Conservation (phyloP, 2,888 invertebrate species). For the Drosophila paramelanica region DNA sequence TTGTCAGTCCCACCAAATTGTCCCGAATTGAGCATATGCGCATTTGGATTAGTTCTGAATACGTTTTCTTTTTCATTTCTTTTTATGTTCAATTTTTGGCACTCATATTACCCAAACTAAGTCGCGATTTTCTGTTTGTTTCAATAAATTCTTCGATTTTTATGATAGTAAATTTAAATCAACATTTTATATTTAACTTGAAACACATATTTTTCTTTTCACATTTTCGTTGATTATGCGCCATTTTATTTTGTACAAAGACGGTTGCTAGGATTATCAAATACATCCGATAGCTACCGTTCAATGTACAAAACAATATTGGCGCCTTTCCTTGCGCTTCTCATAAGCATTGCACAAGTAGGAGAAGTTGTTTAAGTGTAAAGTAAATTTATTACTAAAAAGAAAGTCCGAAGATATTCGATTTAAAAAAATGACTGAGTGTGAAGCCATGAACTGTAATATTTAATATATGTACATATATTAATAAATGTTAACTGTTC, state of each 20-base stretch:
- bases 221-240: conserved; percentile 7
- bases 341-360: not conserved
- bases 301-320: conserved; percentile 39
- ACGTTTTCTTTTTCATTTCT: conserved; percentile 41
- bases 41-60: conserved; percentile 54
- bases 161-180: too few species aligned
- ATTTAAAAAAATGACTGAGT: too few species aligned
- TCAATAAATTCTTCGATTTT: too few species aligned
- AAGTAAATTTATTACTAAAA: too few species aligned
- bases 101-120: conserved; percentile 33
- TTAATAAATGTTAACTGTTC: not conserved
- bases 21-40: conserved; percentile 64
- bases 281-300: conserved; percentile 44
- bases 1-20: conserved; percentile 26
- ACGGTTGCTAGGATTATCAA: conserved; percentile 48
- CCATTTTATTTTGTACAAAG: conserved; percentile 31
- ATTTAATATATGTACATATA: too few species aligned
- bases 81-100: not conserved
- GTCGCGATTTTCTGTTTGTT: too few species aligned
- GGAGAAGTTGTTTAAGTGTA: not conserved
- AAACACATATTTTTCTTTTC: not conserved
- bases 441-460: too few species aligned
- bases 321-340: conserved; percentile 14
- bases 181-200: not conserved
- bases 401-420: too few species aligned